phyloP scores from a whole-genome alignment of 2,888 invertebrate species.

The Andricus quercusramuli region DNA sequence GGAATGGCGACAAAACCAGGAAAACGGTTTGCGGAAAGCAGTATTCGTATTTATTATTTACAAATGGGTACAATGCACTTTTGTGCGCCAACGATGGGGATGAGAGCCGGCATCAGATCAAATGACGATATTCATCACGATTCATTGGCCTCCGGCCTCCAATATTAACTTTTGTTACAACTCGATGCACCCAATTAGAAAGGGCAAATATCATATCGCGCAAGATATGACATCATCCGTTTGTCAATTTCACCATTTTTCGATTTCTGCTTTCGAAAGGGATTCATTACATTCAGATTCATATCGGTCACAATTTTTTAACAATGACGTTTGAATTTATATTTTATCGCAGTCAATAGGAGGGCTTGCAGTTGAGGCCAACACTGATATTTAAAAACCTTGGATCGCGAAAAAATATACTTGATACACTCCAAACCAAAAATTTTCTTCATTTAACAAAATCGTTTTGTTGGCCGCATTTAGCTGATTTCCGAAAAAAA shows the following conservation, averaged over 20 bases:
- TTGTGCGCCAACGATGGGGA: conserved; percentile 45
- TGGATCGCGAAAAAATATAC: no score
- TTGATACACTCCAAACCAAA: no score
- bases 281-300: background rate
- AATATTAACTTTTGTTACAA: conserved; percentile 51
- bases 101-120: conserved; percentile 41
- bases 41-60: conserved; percentile 44
- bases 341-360: background rate
- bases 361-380: no score
- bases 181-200: background rate
- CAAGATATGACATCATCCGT: background rate
- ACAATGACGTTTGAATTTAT: background rate
- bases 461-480: no score
- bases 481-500: no score
- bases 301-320: background rate
- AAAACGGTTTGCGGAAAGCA: conserved; percentile 44
- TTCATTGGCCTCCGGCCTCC: conserved; percentile 53
- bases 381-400: no score
- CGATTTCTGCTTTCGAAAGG: background rate
- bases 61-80: conserved; percentile 49
- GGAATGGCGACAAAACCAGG: conserved; percentile 49
- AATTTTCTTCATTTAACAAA: no score
- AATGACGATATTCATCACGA: conserved; percentile 50
- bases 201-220: background rate
- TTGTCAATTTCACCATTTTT: background rate